Evolutionary conservation across 2,113 vertebrate genomes (phyloP), one percentile per base, ranked within the genome.

Genomic region (Callipepla californica): DNA sequence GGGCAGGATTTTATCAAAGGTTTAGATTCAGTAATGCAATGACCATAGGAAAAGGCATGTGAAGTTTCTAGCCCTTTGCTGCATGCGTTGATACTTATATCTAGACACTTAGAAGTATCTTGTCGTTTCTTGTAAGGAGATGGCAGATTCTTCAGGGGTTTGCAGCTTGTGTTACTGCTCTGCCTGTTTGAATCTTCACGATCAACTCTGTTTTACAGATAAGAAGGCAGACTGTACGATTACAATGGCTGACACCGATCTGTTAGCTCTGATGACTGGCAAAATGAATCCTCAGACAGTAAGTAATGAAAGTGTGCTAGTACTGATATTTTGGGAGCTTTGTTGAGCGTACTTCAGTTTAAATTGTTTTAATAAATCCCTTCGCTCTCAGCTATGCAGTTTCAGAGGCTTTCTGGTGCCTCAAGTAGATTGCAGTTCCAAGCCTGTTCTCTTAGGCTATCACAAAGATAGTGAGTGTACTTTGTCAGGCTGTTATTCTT

Each of bases 271-370:
- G 95, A 99, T 99, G 99, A 99, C 98, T 5, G 99, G 99, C 72
- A 98, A 98, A 95, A 96, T 99, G 97, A 99, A 99, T 87, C 98
- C 99, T 87, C 98, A 99, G 95, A 98, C 97, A 59, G 99, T 99
- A 94, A 98, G 98, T 98, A 62, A 45, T 42, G 13, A 44, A n/a
- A 21, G 20, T 8, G 1, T 23, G 23, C 55, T 40, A 51, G 22
- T 17, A n/a, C 28, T 45, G 36, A 16, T 6, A 44, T 15, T 28
- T 30, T 69, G 79, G 28, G 38, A 16, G 6, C 36, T 10, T 62
- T 6, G 92, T 55, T 74, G 13, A 19, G 13, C 21, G 13, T 88
- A 65, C 45, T 80, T 28, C 44, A 62, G 11, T 51, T 66, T 34
- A 80, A 75, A 75, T 45, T 0, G 50, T 77, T 53, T 58, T 9